Base-by-base conservation (phyloP, 2,113 vertebrate species). In the Columba janthina region DNA sequence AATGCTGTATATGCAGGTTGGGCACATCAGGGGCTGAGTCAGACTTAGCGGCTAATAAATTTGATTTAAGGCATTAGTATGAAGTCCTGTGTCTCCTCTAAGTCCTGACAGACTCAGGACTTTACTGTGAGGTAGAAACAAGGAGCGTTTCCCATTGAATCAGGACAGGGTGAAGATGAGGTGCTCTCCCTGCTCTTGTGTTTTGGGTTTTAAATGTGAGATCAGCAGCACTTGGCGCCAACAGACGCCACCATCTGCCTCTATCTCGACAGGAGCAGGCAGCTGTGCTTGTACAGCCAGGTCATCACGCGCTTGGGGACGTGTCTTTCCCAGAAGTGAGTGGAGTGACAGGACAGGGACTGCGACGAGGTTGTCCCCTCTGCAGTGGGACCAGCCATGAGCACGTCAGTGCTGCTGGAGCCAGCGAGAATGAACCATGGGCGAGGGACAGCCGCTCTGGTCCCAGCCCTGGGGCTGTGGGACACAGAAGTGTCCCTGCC, bases 321-420 rank as follows among this genome's bases (percentile, higher is more conserved):
- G 1, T n/a, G 32, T 29, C 53, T 75, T 75, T 76, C 44, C 44
- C 10, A 40, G 42, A 51, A 36, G 4, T 22, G 67, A 58, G 83
- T 8, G 2, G 24, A 16, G 31, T 6, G 57, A 7, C 11, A 2
- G 67, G 42, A 10, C 71, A 83, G 67, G 26, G 67, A 22, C 53
- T 4, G 12, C 26, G 22, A 21, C 2, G 8, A 50, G 53, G 21
- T 11, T 46, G 66, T 46, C 32, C 36, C 44, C 58, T 50, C 74
- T 9, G 9, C 1, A 1, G 15, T 25, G 40, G 34, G 26, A 64
- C 60, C 3, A 1, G 54, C n/a, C 8, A 1, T 14, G 12, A 29
- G 42, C 29, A 38, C 0, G 0, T 61, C 0, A 0, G 28, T 44
- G 20, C 51, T 50, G 65, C 24, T 26, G 56, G 53, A 53, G 48